These are phyloP conservation scores for honey bee (Apis mellifera) DNA, from an alignment of 1,140 invertebrate genomes.

Conservation along the genomic window DNA sequence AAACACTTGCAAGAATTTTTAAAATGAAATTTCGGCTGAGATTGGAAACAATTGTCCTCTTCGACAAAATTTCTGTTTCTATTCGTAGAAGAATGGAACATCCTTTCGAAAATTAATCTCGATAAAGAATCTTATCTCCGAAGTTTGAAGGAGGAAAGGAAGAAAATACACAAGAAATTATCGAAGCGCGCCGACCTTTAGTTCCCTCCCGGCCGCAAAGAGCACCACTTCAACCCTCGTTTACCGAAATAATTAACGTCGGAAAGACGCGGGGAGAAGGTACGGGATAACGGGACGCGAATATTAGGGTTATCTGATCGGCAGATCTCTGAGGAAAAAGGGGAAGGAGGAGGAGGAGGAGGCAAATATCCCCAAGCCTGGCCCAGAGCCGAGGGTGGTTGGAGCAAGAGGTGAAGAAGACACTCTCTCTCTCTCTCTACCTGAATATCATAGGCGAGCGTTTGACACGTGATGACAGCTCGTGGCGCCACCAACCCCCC, in stretches of 20 bases:
- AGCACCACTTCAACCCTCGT: constrained; percentile 8
- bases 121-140: no score
- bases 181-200: no score
- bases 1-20: no score
- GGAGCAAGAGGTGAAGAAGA: not conserved
- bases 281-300: constrained; percentile 53
- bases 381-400: constrained; percentile 9
- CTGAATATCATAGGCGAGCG: constrained; percentile 71
- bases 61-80: no score
- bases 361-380: not conserved
- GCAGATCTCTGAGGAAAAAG: constrained; percentile 40
- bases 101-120: no score
- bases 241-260: constrained; percentile 48
- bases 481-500: constrained; percentile 80
- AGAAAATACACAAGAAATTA: no score
- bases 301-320: constrained; percentile 59
- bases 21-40: no score
- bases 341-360: not conserved
- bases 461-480: constrained; percentile 81
- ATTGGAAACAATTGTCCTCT: no score
- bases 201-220: not conserved
- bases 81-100: no score
- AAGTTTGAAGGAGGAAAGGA: no score
- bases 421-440: constrained; percentile 41
- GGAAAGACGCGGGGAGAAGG: not conserved